Percentiles rank a stretch among this genome's conserved stretches.
Evolutionary conservation across 2,888 invertebrate species (phyloP).

Genomic region (Cepaea hortensis): DNA sequence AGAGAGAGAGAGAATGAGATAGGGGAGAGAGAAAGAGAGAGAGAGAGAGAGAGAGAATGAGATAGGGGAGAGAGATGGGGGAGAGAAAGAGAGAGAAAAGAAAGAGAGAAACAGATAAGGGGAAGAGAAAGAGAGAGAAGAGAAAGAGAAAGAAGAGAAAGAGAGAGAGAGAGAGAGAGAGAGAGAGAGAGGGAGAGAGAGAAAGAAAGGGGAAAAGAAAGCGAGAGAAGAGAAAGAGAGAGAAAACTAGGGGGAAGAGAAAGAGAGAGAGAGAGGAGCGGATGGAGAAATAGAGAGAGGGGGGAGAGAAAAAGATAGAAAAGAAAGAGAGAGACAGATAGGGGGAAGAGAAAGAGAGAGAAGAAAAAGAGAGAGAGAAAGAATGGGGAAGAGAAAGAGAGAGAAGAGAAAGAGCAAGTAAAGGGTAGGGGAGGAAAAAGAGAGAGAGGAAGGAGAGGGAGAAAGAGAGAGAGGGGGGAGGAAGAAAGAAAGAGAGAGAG

Average conservation of each 20-base stretch:
- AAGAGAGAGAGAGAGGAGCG: constrained; percentile 11
- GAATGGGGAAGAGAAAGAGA: too few species aligned
- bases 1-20: too few species aligned
- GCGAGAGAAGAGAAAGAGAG: neutral
- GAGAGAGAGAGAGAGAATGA: too few species aligned
- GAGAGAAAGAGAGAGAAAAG: neutral
- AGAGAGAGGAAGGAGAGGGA: too few species aligned
- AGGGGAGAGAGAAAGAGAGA: neutral
- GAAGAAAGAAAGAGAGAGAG: too few species aligned
- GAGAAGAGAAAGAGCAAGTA: too few species aligned
- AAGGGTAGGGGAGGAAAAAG: too few species aligned
- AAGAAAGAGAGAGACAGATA: constrained; percentile 26
- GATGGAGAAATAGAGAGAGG: neutral
- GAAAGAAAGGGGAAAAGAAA: neutral
- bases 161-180: neutral
- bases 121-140: too few species aligned
- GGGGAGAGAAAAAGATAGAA: constrained; percentile 13
- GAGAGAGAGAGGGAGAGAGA: neutral
- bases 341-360: neutral
- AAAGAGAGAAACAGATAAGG: neutral
- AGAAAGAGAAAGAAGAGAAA: neutral
- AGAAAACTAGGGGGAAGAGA: neutral
- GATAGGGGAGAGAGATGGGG: neutral
- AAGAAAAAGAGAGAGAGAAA: neutral
- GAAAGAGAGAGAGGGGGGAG: too few species aligned